These are phyloP conservation scores for Drosophila hamatofila DNA, from an alignment of 2,888 invertebrate genomes.

Conservation along the genomic window DNA sequence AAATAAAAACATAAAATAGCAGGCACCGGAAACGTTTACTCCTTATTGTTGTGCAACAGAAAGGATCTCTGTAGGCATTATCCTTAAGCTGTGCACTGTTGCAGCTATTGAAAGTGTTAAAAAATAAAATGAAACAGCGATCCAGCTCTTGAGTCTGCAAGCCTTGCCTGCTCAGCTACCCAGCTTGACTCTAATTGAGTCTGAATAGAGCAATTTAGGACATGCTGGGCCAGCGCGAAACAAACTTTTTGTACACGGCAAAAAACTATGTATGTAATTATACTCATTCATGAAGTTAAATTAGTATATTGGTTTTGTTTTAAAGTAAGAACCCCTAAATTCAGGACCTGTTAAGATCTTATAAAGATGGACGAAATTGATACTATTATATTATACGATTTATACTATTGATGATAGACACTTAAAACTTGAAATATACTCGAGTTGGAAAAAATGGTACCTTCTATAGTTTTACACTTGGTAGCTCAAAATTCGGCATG, in stretches of 20 bases:
- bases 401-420: too few species aligned
- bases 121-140: conserved; percentile 43
- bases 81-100: conserved; percentile 14
- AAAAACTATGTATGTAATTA: neutral
- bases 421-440: too few species aligned
- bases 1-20: neutral
- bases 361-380: too few species aligned
- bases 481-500: too few species aligned
- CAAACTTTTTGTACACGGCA: conserved; percentile 26
- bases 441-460: too few species aligned
- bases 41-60: conserved; percentile 28
- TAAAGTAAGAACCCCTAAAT: too few species aligned
- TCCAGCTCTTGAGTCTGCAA: conserved; percentile 46
- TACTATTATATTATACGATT: too few species aligned
- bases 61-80: conserved; percentile 12
- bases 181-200: conserved; percentile 78
- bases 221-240: conserved; percentile 58
- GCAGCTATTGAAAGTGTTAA: conserved; percentile 66
- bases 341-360: too few species aligned
- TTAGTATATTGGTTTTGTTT: neutral
- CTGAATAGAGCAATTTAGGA: conserved; percentile 75
- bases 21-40: conserved; percentile 55
- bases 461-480: too few species aligned
- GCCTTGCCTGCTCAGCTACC: conserved; percentile 40
- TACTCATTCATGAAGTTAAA: neutral